Conservation (phyloP, 2,113 vertebrate genomes). For the Delphinapterus leucas region DNA sequence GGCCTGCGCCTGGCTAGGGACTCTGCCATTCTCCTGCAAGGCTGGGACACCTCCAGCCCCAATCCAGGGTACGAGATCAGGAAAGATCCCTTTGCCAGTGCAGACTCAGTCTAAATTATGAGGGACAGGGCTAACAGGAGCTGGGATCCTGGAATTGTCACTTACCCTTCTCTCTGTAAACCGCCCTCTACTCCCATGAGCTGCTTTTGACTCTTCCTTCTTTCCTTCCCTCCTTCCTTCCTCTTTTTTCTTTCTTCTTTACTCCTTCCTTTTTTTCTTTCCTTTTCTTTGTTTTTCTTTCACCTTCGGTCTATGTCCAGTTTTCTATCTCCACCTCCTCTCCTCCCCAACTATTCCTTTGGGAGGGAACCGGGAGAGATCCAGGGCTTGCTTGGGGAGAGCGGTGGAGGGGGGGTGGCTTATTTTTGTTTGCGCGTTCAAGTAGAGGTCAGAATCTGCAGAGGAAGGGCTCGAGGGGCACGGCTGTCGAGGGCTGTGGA, state of each 20-base stretch:
- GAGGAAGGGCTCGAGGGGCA: not conserved
- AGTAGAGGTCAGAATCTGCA: not conserved
- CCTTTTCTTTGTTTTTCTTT: not conserved
- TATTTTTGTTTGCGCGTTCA: not conserved
- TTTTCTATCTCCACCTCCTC: not conserved
- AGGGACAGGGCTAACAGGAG: not conserved
- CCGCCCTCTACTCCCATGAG: not conserved
- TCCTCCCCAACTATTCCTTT: not conserved
- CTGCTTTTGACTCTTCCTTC: not conserved
- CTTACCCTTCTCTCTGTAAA: not conserved
- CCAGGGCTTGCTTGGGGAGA: not conserved
- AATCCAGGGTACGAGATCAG: not conserved
- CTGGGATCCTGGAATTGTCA: not conserved
- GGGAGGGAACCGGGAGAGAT: rapidly evolving
- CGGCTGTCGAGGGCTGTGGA: not conserved
- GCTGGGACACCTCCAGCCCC: not conserved
- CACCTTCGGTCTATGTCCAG: not conserved
- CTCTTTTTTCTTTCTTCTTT: not conserved
- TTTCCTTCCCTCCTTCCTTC: not conserved
- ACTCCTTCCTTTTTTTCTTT: not conserved
- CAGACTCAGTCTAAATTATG: not conserved
- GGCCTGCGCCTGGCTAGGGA: not conserved
- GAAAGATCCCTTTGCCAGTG: not conserved
- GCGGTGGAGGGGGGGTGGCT: not conserved
- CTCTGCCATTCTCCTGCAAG: not conserved